A percentile compares a stretch with the other conserved stretches of the same genome.
Conservation (phyloP, 2,888 invertebrate species). For the Thera britannica region DNA sequence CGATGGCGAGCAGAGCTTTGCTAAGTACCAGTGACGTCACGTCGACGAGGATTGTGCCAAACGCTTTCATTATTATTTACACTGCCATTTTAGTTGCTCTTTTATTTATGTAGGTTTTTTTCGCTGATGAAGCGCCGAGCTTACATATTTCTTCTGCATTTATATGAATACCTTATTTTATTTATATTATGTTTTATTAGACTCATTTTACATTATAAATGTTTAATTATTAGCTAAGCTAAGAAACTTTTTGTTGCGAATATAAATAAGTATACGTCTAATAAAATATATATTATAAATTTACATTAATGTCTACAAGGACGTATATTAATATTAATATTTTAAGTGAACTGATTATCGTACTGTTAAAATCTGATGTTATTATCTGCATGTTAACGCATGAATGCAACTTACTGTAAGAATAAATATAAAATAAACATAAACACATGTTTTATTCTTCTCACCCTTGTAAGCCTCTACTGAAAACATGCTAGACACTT, state of each 20-base stretch:
- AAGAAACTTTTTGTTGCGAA: constrained; percentile 47
- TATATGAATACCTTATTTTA: constrained; percentile 37
- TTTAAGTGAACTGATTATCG: constrained; percentile 21
- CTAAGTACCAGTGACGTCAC: constrained; percentile 15
- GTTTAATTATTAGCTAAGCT: constrained; percentile 41
- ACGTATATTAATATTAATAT: constrained; percentile 8
- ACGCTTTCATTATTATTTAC: constrained; percentile 37
- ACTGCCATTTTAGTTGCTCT: constrained; percentile 49
- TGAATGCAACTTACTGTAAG: constrained; percentile 36
- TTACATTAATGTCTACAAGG: constrained; percentile 21
- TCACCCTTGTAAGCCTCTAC: not conserved
- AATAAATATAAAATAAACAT: constrained; percentile 32
- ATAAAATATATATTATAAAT: too few species aligned
- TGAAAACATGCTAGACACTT: too few species aligned
- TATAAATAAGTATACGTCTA: not conserved
- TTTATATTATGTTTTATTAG: constrained; percentile 23
- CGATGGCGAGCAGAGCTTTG: not conserved
- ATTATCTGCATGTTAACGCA: constrained; percentile 33
- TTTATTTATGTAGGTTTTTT: constrained; percentile 35
- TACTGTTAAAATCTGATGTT: constrained; percentile 1
- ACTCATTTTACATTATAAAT: constrained; percentile 36
- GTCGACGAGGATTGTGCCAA: constrained; percentile 29
- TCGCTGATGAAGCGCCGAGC: constrained; percentile 20
- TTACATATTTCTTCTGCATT: constrained; percentile 42
- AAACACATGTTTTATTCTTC: not conserved